A percentile compares a stretch with the other conserved stretches of the same genome.
These are phyloP conservation scores for Scaptomyza montana DNA, from an alignment of 1,140 invertebrate species.

Conservation along the genomic window DNA sequence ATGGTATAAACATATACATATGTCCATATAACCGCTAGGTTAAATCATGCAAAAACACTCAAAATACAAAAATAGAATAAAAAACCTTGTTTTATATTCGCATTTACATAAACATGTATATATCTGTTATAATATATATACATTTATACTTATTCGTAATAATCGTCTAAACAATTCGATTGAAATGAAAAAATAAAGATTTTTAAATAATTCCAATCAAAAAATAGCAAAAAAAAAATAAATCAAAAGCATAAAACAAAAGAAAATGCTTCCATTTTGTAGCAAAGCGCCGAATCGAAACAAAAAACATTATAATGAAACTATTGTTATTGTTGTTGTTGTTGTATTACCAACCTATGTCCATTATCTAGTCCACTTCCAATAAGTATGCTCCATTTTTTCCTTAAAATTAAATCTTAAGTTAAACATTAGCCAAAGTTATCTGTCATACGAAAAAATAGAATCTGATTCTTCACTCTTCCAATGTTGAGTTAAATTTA, in stretches of 20 bases:
- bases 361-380: conserved; percentile 39
- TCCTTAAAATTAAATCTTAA: conserved; percentile 26
- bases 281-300: conserved; percentile 46
- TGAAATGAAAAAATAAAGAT: conserved; percentile 16
- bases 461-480: not conserved
- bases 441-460: conserved; percentile 19
- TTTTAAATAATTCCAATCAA: conserved; percentile 12
- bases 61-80: not conserved
- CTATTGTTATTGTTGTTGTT: conserved; percentile 63
- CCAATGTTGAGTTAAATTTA: too few species aligned
- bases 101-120: conserved; percentile 13
- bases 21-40: conserved; percentile 2
- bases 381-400: conserved; percentile 13
- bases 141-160: conserved; percentile 28
- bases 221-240: conserved; percentile 10
- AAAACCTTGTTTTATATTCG: conserved; percentile 25
- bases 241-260: conserved; percentile 17
- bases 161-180: conserved; percentile 45
- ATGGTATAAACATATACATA: conserved; percentile 10
- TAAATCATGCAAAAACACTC: not conserved
- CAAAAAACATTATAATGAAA: conserved; percentile 32
- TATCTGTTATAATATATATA: not conserved
- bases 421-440: conserved; percentile 55
- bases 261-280: conserved; percentile 72
- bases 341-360: conserved; percentile 42